Percentiles rank a stretch among this genome's conserved stretches.
Evolutionary conservation across 2,888 invertebrate species (phyloP).

Genomic region (Neoaliturus tenellus): DNA sequence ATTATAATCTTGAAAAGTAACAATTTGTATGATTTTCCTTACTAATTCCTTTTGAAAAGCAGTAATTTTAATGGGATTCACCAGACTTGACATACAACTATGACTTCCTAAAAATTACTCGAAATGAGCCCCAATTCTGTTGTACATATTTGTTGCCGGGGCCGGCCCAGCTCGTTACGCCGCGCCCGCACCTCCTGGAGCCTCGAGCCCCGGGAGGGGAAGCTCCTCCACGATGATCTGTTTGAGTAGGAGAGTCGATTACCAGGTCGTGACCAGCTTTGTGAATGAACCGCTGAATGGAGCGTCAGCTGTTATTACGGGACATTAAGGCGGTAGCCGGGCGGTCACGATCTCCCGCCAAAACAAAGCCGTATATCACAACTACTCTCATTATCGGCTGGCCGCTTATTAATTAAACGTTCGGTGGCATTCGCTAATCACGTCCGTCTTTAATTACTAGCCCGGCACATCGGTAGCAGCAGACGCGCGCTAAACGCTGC

Average conservation of each 20-base stretch:
- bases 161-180: too few relatives aligned
- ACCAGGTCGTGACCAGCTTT: conserved; percentile 14
- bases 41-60: too few relatives aligned
- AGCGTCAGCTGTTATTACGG: conserved; percentile 27
- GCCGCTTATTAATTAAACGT: conserved; percentile 43
- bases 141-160: too few relatives aligned
- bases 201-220: too few relatives aligned
- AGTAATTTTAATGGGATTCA: too few relatives aligned
- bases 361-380: conserved; percentile 37
- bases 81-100: too few relatives aligned
- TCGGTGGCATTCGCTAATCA: conserved; percentile 38
- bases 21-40: too few relatives aligned
- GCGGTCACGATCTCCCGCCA: conserved; percentile 43
- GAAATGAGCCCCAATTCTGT: too few relatives aligned
- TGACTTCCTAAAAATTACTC: too few relatives aligned
- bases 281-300: conserved; percentile 32
- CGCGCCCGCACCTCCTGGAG: background rate
- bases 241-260: conserved; percentile 28
- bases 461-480: conserved; percentile 8
- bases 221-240: background rate
- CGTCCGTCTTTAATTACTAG: conserved; percentile 36
- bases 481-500: background rate
- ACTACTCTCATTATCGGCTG: conserved; percentile 2
- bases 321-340: conserved; percentile 36
- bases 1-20: too few relatives aligned